Evolutionary conservation across 2,113 vertebrate species (phyloP), one percentile per base, ranked within the genome.

Genomic region (Prietella phreatophila): DNA sequence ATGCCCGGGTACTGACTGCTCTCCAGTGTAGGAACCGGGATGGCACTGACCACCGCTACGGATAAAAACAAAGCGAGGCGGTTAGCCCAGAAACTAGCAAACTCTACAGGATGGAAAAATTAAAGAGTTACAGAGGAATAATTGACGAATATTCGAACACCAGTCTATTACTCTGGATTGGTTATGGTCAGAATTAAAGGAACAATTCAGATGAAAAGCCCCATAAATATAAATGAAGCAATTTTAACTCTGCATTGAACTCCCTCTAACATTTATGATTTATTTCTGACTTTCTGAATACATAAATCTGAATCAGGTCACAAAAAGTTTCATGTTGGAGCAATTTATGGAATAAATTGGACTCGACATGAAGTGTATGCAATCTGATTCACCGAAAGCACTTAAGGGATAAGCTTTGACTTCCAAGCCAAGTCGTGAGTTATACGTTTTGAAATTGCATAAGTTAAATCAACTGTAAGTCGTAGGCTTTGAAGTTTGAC

Each of bases 1-100:
- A 99, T 97, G 19, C 97, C 97, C 0, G 97, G 96, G 85, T 97
- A 99, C 95, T 99, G 97, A 60, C 96, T 96, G 39, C 97, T 97
- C 91, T 99, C 98, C 84, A 99, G 93, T 0, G 97, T 96, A 15
- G 97, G 97, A 67, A 98, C 98, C 0, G 97, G 97, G 80, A 99
- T 98, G 85, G 98, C 97, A 20, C 97, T 98, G 88, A 99, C 98
- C 55, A 98, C 96, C 82, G 97, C 98, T 99, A 88, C 22, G 93
- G 88, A 80, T 53, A 58, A 22, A 91, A 86, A 92, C 61, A 92
- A 22, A 91, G 14, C 79, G 55, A 47, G 60, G 47, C 2, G 30
- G 3, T 81, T 81, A 81, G 55, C 30, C 22, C 1, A 30, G 27
- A 30, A 79, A 79, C 0, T 4, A 78, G 25, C 22, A 27, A n/a